These are phyloP conservation scores for Actinia equina DNA, from an alignment of 64 coral and sea anemone genomes.

Conservation along the genomic window DNA sequence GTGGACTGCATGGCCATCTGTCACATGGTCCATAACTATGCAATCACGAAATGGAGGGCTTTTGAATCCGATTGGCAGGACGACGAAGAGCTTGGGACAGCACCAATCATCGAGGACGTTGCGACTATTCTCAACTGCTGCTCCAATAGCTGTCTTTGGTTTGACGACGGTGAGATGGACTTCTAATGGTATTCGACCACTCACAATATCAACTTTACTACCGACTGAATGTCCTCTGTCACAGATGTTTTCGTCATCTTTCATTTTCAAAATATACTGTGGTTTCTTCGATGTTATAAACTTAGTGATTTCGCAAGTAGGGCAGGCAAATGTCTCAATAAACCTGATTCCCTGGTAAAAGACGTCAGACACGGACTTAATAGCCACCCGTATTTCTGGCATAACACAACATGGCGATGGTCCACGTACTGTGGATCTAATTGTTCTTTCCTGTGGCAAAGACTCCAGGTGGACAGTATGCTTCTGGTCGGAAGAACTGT, in stretches of 20 bases:
- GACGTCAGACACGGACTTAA: conserved; percentile 56
- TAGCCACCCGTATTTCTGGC: conserved; percentile 47
- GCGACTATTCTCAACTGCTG: not conserved
- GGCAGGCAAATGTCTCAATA: conserved; percentile 46
- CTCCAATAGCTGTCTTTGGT: not conserved
- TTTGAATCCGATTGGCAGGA: conserved; percentile 72
- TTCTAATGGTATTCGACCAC: conserved; percentile 25
- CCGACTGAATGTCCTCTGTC: conserved; percentile 63
- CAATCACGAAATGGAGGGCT: conserved; percentile 59
- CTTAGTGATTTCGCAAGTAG: conserved; percentile 51
- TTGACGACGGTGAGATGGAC: not conserved
- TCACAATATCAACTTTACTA: conserved; percentile 39
- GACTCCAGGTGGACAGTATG: conserved; percentile 67
- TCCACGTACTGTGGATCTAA: conserved; percentile 60
- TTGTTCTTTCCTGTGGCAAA: conserved; percentile 46
- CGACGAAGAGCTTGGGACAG: conserved; percentile 67
- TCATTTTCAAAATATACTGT: conserved; percentile 21
- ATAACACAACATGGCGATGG: conserved; percentile 70
- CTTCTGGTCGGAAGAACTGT: conserved; percentile 20
- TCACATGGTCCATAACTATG: conserved; percentile 55
- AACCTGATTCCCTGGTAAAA: conserved; percentile 74
- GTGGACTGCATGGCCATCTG: conserved; percentile 74
- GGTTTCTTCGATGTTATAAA: conserved; percentile 38
- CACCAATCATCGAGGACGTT: conserved; percentile 51
- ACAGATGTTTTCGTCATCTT: conserved; percentile 52